Evolutionary conservation across 1,140 invertebrate genomes (phyloP).

Genomic region (Drosophila punjabiensis): DNA sequence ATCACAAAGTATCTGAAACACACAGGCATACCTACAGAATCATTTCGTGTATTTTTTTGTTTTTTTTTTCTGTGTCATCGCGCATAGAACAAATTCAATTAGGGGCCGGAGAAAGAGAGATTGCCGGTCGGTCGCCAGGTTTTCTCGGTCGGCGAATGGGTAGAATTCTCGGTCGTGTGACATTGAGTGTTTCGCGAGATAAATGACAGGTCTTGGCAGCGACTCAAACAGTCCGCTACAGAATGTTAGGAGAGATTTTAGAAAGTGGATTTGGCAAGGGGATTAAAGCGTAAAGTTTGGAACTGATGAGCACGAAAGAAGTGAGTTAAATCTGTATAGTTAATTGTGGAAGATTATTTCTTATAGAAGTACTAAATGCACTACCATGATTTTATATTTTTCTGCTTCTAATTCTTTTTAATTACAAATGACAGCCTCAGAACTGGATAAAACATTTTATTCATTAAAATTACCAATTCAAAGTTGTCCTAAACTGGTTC

Average conservation of each 20-base stretch:
- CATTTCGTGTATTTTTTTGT: conserved; percentile 32
- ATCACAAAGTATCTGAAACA: conserved; percentile 34
- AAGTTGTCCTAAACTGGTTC: neutral
- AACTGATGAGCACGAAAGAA: neutral
- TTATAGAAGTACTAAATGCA: too few species aligned
- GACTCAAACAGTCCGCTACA: conserved; percentile 22
- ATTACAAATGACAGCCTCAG: neutral
- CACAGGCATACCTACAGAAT: conserved; percentile 6
- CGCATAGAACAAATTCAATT: conserved; percentile 59
- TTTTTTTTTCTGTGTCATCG: conserved; percentile 50
- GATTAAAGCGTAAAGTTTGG: conserved; percentile 13
- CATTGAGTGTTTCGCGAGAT: conserved; percentile 61
- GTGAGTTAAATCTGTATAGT: neutral
- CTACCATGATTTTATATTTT: neutral
- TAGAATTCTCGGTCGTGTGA: conserved; percentile 34
- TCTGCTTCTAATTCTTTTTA: neutral
- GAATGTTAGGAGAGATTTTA: conserved; percentile 27
- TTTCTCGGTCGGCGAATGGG: conserved; percentile 20
- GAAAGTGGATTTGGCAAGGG: conserved; percentile 36
- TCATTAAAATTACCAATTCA: neutral
- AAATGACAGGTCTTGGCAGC: conserved; percentile 59
- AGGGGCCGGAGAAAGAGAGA: conserved; percentile 32
- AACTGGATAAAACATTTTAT: neutral
- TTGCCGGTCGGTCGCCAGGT: conserved; percentile 49
- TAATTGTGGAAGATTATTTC: neutral